Evolutionary conservation across 2,888 invertebrate genomes (phyloP), one percentile per base, ranked within the genome.

Genomic region (Cryptocephalus moraei): DNA sequence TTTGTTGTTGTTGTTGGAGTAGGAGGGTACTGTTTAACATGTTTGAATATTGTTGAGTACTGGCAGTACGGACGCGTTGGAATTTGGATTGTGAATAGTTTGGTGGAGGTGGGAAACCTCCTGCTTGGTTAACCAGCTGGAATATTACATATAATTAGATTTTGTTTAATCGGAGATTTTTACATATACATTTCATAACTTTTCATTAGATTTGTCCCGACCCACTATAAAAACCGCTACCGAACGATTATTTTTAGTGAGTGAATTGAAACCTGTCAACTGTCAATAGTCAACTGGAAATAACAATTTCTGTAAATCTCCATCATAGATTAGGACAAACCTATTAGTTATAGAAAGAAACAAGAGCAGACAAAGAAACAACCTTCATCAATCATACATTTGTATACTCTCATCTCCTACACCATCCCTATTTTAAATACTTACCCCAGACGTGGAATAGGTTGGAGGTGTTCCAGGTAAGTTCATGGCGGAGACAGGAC

Each of bases 401-500:
- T 2, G 22, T 22, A 2, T 22, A 22, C 22, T 22, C 22, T 22
- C 22, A 22, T 22, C 2, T 22, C 6, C 22, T 22, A 22, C 22
- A 4, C 22, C 6, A 22, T 22, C 6, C 22, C 6, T 6, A 4
- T 2, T 22, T 22, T 22, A 22, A 22, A 22, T 44, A 58, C 64
- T 62, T 61, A 68, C 69, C 50, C 62, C 62, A 41, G 69, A 60
- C 48, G 68, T 55, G 52, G 66, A 75, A 65, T 82, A 84, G 40
- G 78, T 78, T 36, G 81, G 80, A 45, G 80, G 80, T 33, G 80
- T 77, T 47, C 77, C 77, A 45, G 75, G 70, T 66, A 66, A 48
- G n/a, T 65, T 57, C 57, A 75, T 73, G 44, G 74, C 73, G 44
- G 76, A 75, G 57, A 75, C 72, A 48, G 83, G 81, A 59, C 77